Conservation (phyloP, 2,888 invertebrate genomes). For the Scaptomyza reducta region DNA sequence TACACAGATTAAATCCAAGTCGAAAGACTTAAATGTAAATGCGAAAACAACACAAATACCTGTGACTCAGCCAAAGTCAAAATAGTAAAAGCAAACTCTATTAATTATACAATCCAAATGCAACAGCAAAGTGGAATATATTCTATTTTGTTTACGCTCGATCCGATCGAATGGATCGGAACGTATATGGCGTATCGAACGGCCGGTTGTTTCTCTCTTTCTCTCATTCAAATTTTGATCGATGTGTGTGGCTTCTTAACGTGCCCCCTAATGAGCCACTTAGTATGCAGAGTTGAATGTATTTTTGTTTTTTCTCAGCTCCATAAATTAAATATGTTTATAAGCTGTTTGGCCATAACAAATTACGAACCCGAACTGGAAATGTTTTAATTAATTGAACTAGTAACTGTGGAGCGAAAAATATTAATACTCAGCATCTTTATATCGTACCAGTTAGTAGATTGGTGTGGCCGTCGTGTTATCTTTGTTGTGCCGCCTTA, state of each 20-base stretch:
- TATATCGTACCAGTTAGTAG: slow-evolving; percentile 49
- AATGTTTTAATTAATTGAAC: slow-evolving; percentile 58
- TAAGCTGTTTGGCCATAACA: slow-evolving; percentile 35
- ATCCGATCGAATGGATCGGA: slow-evolving; percentile 1
- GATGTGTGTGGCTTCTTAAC: slow-evolving; percentile 66
- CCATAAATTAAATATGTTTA: slow-evolving; percentile 50
- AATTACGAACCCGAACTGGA: slow-evolving; percentile 33
- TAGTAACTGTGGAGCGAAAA: slow-evolving; percentile 54
- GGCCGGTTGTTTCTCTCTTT: slow-evolving; percentile 27
- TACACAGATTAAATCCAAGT: too few relatives aligned
- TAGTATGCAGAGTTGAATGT: slow-evolving; percentile 64
- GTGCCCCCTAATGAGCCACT: slow-evolving; percentile 68
- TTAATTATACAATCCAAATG: slow-evolving; percentile 69
- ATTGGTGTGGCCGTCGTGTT: neutral
- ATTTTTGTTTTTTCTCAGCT: slow-evolving; percentile 43
- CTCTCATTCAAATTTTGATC: slow-evolving; percentile 17
- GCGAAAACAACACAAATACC: neutral
- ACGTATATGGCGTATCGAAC: slow-evolving; percentile 45
- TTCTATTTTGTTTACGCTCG: slow-evolving; percentile 56
- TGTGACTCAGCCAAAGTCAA: slow-evolving; percentile 29
- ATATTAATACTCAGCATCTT: slow-evolving; percentile 55
- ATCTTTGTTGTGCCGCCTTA: slow-evolving; percentile 21
- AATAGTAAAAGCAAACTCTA: slow-evolving; percentile 1
- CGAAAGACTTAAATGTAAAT: too few relatives aligned
- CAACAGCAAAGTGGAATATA: slow-evolving; percentile 59